Percentiles rank a stretch among this genome's conserved stretches.
These are phyloP conservation scores for Diachasma alloeum DNA, from an alignment of 1,140 invertebrate species.

Conservation along the genomic window DNA sequence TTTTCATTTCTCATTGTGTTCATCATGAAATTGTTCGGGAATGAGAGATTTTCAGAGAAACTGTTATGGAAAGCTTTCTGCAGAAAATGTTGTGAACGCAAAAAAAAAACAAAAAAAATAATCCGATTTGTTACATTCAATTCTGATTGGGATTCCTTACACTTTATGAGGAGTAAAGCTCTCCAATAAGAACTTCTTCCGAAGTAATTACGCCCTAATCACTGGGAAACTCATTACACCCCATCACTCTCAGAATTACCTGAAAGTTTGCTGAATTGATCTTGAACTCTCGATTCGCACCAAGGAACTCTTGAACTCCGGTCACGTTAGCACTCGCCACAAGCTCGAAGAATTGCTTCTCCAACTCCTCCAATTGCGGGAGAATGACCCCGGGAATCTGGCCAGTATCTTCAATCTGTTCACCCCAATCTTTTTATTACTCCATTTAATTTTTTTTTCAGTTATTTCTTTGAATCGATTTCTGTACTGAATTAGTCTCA, in stretches of 20 bases:
- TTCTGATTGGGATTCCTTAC: no score
- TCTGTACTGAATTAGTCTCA: background rate
- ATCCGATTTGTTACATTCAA: no score
- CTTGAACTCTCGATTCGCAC: constrained; percentile 57
- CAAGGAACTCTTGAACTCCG: constrained; percentile 55
- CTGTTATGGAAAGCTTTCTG: no score
- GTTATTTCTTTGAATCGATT: background rate
- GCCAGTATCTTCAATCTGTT: background rate
- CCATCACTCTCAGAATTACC: constrained; percentile 41
- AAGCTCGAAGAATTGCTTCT: constrained; percentile 64
- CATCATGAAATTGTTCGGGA: no score
- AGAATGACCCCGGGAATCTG: constrained; percentile 52
- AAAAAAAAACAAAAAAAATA: no score
- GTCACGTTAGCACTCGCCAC: constrained; percentile 53
- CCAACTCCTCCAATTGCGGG: constrained; percentile 58
- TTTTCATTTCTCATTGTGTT: no score
- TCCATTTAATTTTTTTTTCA: background rate
- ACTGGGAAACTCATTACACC: no score
- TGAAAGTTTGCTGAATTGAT: constrained; percentile 66
- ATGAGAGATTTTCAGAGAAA: no score
- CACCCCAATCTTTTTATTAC: background rate
- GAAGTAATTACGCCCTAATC: no score
- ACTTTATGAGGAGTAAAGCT: no score
- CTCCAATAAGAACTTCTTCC: no score
- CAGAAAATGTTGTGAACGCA: no score